A percentile compares a stretch with the other conserved stretches of the same genome.
Conservation (phyloP, 2,888 invertebrate genomes). For the Eristalis pertinax region DNA sequence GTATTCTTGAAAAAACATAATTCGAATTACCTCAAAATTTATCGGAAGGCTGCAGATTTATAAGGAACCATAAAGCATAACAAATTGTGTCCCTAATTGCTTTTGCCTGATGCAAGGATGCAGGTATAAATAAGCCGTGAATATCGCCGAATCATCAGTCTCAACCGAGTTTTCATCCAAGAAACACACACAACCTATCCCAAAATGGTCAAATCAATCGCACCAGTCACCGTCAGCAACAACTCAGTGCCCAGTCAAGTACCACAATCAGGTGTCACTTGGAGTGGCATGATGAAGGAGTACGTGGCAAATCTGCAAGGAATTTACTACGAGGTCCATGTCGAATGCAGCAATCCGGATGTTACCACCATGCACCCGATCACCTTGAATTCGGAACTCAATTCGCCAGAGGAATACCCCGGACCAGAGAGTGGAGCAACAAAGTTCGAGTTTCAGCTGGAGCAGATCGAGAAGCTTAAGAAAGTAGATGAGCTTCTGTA, state of each 20-base stretch:
- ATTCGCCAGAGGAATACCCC: not conserved
- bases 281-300: not conserved
- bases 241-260: not conserved
- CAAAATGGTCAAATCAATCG: not conserved
- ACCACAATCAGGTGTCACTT: not conserved
- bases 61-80: too few species aligned
- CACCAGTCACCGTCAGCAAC: not conserved
- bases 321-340: not conserved
- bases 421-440: not conserved
- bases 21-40: too few species aligned
- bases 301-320: not conserved
- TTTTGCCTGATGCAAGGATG: not conserved
- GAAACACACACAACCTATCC: not conserved
- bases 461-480: not conserved
- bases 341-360: not conserved
- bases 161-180: not conserved
- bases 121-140: not conserved
- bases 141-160: not conserved
- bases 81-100: too few species aligned
- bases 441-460: not conserved
- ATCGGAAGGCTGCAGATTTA: too few species aligned
- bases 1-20: too few species aligned
- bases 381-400: not conserved
- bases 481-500: not conserved
- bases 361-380: not conserved